A percentile compares a stretch with the other conserved stretches of the same genome.
Evolutionary conservation across 2,113 vertebrate species (phyloP).

Genomic region (Petrocephalus microphthalmus): DNA sequence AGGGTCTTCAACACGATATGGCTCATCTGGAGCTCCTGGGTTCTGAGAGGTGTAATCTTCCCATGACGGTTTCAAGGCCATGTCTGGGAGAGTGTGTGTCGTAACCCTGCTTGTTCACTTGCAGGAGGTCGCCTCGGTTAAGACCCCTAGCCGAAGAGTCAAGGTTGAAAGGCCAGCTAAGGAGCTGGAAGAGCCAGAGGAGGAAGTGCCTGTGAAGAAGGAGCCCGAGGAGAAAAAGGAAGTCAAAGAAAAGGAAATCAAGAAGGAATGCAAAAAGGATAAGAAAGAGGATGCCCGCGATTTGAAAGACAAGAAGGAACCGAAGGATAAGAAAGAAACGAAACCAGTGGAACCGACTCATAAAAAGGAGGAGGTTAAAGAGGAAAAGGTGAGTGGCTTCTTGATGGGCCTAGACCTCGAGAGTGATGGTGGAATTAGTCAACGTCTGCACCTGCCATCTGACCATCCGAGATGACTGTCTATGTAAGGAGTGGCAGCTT

Average conservation of each 20-base stretch:
- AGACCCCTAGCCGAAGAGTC: conserved; percentile 66
- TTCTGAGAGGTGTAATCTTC: background rate
- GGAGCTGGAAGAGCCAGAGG: conserved; percentile 35
- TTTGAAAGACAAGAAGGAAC: conserved; percentile 75
- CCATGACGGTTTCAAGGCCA: background rate
- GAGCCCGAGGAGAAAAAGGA: conserved; percentile 71
- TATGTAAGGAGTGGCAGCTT: conserved; percentile 6
- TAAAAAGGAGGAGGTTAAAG: conserved; percentile 72
- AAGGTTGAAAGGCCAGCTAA: conserved; percentile 66
- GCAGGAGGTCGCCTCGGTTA: conserved; percentile 69
- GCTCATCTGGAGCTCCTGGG: background rate
- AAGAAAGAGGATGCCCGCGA: conserved; percentile 78
- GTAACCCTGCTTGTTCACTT: conserved; percentile 21
- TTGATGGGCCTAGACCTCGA: background rate
- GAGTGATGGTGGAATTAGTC: background rate
- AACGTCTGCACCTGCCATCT: background rate
- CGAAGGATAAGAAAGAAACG: conserved; percentile 76
- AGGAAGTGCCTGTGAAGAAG: conserved; percentile 67
- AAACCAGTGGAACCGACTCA: conserved; percentile 70
- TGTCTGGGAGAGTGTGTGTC: background rate
- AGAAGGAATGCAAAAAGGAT: conserved; percentile 74
- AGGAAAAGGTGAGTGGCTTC: conserved; percentile 62
- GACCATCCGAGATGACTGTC: background rate
- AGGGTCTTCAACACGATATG: conserved; percentile 21
- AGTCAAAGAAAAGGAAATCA: conserved; percentile 66